Percentiles rank a stretch among this genome's conserved stretches.
Evolutionary conservation across 2,797 vertebrate species (phyloP).

Genomic region (Melanotaenia parkinsoni): DNA sequence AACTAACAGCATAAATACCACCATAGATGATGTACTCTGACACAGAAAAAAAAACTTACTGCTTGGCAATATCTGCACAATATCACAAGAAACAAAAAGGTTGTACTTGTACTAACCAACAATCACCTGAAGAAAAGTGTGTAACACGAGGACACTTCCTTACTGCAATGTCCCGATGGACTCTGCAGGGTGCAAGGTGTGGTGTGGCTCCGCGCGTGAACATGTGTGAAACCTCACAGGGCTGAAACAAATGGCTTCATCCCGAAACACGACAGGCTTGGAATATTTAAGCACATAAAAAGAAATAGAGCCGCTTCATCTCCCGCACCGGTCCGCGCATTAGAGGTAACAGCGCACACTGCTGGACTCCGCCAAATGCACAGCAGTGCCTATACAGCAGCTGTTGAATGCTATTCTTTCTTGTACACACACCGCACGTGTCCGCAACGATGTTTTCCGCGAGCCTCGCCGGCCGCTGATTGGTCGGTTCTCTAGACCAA

Average conservation of each 20-base stretch:
- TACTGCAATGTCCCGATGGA: constrained; percentile 25
- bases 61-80: not conserved
- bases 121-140: not conserved
- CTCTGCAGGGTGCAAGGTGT: constrained; percentile 38
- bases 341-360: not conserved
- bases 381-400: not conserved
- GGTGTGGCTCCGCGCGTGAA: constrained; percentile 31
- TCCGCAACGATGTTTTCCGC: constrained; percentile 64
- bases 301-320: not conserved
- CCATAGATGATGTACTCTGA: no score
- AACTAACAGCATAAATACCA: not conserved
- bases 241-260: not conserved
- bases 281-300: not conserved
- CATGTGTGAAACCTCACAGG: constrained; percentile 37
- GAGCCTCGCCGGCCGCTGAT: constrained; percentile 55
- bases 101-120: not conserved
- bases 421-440: constrained; percentile 75
- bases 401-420: not conserved
- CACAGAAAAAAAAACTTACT: not conserved
- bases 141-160: constrained; percentile 21
- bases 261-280: not conserved
- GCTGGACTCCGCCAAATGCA: not conserved
- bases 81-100: not conserved
- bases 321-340: not conserved
- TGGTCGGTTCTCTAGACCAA: constrained; percentile 71